Evolutionary conservation across 1,140 invertebrate genomes (phyloP).

Genomic region (Tribolium madens): DNA sequence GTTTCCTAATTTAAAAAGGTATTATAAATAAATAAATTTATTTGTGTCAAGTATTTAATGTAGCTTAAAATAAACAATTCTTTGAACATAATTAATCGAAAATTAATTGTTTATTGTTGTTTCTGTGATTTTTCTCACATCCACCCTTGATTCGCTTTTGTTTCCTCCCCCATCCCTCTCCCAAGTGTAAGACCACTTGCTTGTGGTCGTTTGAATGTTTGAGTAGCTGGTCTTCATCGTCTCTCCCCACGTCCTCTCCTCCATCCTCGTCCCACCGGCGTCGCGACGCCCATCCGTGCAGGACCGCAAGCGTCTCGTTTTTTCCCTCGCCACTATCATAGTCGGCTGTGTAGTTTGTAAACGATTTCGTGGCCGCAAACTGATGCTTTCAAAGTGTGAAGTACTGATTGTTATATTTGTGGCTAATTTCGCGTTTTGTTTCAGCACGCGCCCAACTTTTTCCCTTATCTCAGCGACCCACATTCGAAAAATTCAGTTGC

Average conservation of each 20-base stretch:
- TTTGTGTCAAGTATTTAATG: no score
- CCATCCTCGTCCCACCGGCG: neutral
- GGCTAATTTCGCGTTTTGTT: conserved; percentile 49
- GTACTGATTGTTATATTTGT: conserved; percentile 47
- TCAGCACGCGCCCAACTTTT: neutral
- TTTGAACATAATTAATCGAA: no score
- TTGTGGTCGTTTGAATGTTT: conserved; percentile 54
- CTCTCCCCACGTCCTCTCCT: conserved; percentile 2
- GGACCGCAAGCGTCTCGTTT: neutral
- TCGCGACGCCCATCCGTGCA: conserved; percentile 18
- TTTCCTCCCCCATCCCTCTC: no score
- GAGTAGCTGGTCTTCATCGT: conserved; percentile 38
- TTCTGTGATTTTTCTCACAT: no score
- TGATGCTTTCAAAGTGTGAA: conserved; percentile 43
- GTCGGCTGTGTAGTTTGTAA: conserved; percentile 43
- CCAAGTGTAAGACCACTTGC: conserved; percentile 50
- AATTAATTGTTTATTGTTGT: no score
- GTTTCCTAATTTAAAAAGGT: no score
- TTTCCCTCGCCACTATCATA: conserved; percentile 22
- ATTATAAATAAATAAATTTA: no score
- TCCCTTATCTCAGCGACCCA: no score
- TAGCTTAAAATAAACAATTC: no score
- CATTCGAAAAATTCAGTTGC: no score
- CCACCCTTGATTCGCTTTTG: no score
- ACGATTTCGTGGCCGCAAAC: conserved; percentile 49